phyloP scores from a whole-genome alignment of 2,797 vertebrate species.

The Anguilla anguilla region DNA sequence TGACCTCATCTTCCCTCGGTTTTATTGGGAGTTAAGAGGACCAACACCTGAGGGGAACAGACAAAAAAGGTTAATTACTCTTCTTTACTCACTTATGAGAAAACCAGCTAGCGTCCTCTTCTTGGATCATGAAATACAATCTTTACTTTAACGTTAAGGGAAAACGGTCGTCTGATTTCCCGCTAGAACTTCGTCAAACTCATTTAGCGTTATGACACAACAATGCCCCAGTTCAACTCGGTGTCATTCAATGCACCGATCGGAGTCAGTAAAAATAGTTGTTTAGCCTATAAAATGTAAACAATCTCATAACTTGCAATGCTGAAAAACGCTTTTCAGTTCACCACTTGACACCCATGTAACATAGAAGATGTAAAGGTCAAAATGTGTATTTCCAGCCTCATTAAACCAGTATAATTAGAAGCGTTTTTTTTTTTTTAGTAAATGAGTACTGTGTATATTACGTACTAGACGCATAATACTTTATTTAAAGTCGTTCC shows the following conservation, averaged over 20 bases:
- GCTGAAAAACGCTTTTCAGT: background rate
- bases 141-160: background rate
- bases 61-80: background rate
- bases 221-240: background rate
- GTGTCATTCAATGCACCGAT: background rate
- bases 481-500: background rate
- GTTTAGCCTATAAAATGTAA: background rate
- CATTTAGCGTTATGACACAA: background rate
- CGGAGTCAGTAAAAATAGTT: slow-evolving; percentile 1
- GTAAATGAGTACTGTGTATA: too few relatives aligned
- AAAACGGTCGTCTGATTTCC: background rate
- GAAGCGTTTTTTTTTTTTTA: too few relatives aligned
- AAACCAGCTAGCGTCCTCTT: background rate
- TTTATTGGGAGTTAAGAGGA: background rate
- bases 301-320: background rate
- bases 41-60: background rate
- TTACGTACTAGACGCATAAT: too few relatives aligned
- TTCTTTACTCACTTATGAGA: background rate
- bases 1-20: background rate
- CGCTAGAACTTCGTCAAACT: background rate
- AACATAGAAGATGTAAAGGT: background rate
- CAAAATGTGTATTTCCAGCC: background rate
- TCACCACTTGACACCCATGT: background rate
- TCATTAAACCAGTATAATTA: background rate
- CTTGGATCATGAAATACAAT: background rate